Evolutionary conservation across 2,797 vertebrate species (phyloP).

Genomic region (Anableps anableps): DNA sequence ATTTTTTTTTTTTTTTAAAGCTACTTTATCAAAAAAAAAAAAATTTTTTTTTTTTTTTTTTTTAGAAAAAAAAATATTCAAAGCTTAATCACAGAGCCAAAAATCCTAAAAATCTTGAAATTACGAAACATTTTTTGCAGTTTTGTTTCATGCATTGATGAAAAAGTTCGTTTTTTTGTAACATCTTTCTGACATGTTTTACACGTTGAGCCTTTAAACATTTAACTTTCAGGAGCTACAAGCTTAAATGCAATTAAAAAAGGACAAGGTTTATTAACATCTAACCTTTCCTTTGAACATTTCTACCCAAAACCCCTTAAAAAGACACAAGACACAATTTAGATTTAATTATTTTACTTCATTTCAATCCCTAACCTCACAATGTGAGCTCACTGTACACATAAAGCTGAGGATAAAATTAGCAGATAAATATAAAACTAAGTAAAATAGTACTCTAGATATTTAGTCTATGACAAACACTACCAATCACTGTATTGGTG

Average conservation of each 20-base stretch:
- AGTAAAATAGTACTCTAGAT: slow-evolving; percentile 76
- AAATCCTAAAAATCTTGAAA: background rate
- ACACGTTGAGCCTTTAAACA: background rate
- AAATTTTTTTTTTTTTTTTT: background rate
- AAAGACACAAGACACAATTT: slow-evolving; percentile 20
- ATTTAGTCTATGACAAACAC: slow-evolving; percentile 59
- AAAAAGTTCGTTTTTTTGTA: no score
- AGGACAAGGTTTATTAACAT: background rate
- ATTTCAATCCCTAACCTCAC: slow-evolving; percentile 55
- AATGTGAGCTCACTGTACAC: slow-evolving; percentile 63
- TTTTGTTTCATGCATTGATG: no score
- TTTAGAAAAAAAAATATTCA: background rate
- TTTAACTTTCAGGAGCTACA: background rate
- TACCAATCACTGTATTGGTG: slow-evolving; percentile 64
- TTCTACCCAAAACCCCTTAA: background rate
- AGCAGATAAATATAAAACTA: slow-evolving; percentile 78
- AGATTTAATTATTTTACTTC: slow-evolving; percentile 56
- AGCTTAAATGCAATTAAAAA: background rate
- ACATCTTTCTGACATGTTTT: background rate
- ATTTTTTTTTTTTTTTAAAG: background rate
- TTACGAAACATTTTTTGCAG: background rate
- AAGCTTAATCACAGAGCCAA: no score
- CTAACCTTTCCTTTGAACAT: background rate
- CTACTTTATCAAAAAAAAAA: background rate
- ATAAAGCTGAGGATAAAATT: slow-evolving; percentile 66